Evolutionary conservation across 2,113 vertebrate genomes (phyloP).

Genomic region (Reinhardtius hippoglossoides): DNA sequence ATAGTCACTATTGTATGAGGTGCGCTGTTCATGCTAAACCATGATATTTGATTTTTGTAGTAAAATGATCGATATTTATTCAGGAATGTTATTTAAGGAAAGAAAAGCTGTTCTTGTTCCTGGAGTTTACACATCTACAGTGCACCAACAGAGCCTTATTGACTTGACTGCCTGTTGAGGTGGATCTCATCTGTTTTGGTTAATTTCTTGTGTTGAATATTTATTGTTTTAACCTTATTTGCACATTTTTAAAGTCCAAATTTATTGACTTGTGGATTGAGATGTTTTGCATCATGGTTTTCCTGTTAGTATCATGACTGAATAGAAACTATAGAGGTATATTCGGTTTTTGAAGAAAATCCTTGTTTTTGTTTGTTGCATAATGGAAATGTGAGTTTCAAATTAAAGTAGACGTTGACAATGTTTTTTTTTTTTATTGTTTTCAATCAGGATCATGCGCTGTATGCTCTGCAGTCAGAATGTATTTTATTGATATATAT

Average conservation of each 20-base stretch:
- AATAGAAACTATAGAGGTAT: neutral
- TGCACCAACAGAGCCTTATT: conserved; percentile 39
- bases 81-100: conserved; percentile 24
- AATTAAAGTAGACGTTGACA: conserved; percentile 42
- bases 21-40: conserved; percentile 6
- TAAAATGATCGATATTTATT: conserved; percentile 26
- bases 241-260: neutral
- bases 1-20: neutral
- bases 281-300: neutral
- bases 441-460: conserved; percentile 11
- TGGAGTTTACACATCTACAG: conserved; percentile 4
- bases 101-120: neutral
- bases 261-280: neutral
- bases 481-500: neutral
- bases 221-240: conserved; percentile 17
- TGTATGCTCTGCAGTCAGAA: conserved; percentile 31
- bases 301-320: neutral
- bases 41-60: neutral
- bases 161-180: neutral
- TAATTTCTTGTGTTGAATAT: neutral
- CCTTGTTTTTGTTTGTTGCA: conserved; percentile 10
- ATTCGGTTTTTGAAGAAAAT: conserved; percentile 7
- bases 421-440: conserved; percentile 30
- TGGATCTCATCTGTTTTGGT: neutral
- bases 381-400: conserved; percentile 4